Conservation (phyloP, 2,888 invertebrate genomes). For the Poecilus cupreus region DNA sequence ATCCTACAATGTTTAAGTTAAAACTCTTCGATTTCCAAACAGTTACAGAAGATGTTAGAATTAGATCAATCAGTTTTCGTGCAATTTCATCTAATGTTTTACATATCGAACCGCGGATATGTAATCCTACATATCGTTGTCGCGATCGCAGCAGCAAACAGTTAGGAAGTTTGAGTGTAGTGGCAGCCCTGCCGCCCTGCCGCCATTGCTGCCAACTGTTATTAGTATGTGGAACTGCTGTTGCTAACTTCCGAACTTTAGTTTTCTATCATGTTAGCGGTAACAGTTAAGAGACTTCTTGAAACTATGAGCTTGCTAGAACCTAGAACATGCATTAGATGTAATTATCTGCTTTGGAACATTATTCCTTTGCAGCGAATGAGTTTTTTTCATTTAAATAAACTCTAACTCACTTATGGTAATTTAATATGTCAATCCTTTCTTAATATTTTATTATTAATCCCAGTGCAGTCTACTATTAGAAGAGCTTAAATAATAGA, state of each 20-base stretch:
- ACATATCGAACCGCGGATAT: background rate
- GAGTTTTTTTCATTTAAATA: too few relatives aligned
- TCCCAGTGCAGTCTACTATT: too few relatives aligned
- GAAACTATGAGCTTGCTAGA: conserved; percentile 11
- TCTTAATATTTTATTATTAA: too few relatives aligned
- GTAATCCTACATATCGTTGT: conserved; percentile 36
- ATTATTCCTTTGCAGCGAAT: too few relatives aligned
- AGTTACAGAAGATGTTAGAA: too few relatives aligned
- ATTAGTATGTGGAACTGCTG: conserved; percentile 50
- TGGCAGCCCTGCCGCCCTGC: background rate
- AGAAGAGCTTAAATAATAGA: too few relatives aligned
- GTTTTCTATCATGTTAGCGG: conserved; percentile 48
- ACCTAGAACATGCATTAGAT: conserved; percentile 23
- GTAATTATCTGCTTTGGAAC: conserved; percentile 6
- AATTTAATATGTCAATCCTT: too few relatives aligned
- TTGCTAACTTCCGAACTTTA: conserved; percentile 35
- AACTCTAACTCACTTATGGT: too few relatives aligned
- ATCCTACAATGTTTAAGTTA: too few relatives aligned
- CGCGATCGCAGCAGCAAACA: conserved; percentile 19
- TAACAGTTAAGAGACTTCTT: conserved; percentile 27
- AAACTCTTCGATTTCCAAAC: too few relatives aligned
- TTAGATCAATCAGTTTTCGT: too few relatives aligned
- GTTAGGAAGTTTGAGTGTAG: conserved; percentile 11
- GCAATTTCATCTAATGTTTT: too few relatives aligned
- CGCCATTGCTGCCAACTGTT: conserved; percentile 4